A percentile compares a stretch with the other conserved stretches of the same genome.
These are phyloP conservation scores for Macropus fuliginosus DNA, from an alignment of 2,797 vertebrate genomes.

Conservation along the genomic window DNA sequence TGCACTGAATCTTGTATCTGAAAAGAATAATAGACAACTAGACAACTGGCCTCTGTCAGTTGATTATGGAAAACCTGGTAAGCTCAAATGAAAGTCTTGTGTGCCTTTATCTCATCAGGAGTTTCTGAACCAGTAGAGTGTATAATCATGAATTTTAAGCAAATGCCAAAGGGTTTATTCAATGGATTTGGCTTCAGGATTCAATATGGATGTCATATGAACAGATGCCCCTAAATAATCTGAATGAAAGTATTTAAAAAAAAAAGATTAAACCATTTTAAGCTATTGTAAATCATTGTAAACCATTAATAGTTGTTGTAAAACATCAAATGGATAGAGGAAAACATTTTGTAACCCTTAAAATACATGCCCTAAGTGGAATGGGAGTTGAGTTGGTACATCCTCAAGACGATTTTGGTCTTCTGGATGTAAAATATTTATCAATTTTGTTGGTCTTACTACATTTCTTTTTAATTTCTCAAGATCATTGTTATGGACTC, in stretches of 20 bases:
- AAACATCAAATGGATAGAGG: conserved; percentile 42
- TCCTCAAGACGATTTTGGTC: conserved; percentile 10
- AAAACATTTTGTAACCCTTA: conserved; percentile 20
- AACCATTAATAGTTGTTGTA: conserved; percentile 6
- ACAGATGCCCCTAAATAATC: conserved; percentile 22
- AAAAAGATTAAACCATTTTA: conserved; percentile 26
- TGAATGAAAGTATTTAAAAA: conserved; percentile 27
- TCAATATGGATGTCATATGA: background rate
- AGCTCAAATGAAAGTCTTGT: background rate
- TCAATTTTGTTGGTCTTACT: background rate
- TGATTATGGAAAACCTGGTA: background rate
- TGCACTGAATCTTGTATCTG: background rate
- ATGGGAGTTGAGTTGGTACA: background rate
- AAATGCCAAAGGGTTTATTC: conserved; percentile 7
- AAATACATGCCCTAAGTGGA: background rate
- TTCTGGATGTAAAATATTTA: background rate
- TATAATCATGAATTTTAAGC: conserved; percentile 36
- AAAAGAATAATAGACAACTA: background rate
- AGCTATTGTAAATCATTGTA: conserved; percentile 16
- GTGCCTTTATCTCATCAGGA: background rate
- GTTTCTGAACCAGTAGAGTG: conserved; percentile 1
- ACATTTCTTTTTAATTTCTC: conserved; percentile 1
- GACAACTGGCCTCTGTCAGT: background rate
- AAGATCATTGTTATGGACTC: background rate
- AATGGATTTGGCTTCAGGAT: background rate